Evolutionary conservation across 2,797 vertebrate species (phyloP).

Genomic region (Tarsius wallacei): DNA sequence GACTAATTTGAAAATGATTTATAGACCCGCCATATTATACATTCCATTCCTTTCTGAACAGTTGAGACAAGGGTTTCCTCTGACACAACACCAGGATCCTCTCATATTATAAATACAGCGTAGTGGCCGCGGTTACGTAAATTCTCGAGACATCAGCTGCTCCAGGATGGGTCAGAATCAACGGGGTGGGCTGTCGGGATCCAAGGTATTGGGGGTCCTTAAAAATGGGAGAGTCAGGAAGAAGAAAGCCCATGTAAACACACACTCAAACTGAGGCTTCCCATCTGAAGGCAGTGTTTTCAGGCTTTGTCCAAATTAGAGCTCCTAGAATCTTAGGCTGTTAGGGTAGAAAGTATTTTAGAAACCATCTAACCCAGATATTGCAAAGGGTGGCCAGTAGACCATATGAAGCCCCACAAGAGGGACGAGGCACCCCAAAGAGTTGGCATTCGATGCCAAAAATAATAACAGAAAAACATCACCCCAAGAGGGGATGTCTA

Average conservation of each 20-base stretch:
- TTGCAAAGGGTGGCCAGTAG: not conserved
- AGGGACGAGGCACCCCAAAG: not conserved
- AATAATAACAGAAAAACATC: conserved; percentile 15
- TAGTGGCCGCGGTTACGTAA: conserved; percentile 87
- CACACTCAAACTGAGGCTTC: not conserved
- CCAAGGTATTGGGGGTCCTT: not conserved
- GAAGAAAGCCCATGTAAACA: not conserved
- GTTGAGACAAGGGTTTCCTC: conserved; percentile 89
- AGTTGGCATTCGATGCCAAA: not conserved
- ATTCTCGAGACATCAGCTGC: conserved; percentile 85
- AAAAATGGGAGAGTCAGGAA: not conserved
- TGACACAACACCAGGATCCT: conserved; percentile 90
- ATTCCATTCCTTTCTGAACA: conserved; percentile 90
- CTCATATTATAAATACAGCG: conserved; percentile 86
- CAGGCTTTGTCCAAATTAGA: not conserved
- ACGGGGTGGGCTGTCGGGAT: conserved; percentile 74
- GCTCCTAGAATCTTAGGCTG: not conserved
- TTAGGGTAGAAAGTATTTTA: conserved; percentile 52
- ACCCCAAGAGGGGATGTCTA: not conserved
- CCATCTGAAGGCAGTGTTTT: not conserved
- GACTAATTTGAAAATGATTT: conserved; percentile 93
- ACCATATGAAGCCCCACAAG: not conserved
- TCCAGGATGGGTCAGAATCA: conserved; percentile 74
- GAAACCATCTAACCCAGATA: not conserved
- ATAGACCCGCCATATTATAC: conserved; percentile 81